Evolutionary conservation across 2,797 vertebrate genomes (phyloP).

Genomic region (Rhabdomys pumilio): DNA sequence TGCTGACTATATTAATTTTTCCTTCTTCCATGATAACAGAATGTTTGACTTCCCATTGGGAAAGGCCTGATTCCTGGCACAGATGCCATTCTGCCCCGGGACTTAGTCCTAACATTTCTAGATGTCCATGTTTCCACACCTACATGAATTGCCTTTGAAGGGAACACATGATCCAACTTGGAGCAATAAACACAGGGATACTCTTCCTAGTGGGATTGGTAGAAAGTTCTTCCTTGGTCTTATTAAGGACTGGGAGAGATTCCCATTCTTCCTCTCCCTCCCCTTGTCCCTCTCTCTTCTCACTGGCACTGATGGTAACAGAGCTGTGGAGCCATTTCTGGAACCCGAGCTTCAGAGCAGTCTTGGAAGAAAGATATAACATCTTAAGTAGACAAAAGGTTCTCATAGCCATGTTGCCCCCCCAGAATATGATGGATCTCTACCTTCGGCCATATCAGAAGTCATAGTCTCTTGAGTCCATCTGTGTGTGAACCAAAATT

Average conservation of each 20-base stretch:
- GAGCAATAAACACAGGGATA: background rate
- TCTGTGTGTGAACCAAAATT: background rate
- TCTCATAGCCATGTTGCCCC: background rate
- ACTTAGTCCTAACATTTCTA: background rate
- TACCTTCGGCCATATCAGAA: background rate
- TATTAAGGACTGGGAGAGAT: constrained; percentile 3
- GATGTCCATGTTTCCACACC: background rate
- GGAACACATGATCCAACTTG: background rate
- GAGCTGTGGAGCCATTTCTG: constrained; percentile 40
- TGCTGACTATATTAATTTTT: background rate
- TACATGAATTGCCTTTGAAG: background rate
- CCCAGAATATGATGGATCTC: background rate
- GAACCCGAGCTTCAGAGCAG: constrained; percentile 4
- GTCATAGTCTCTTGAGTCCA: background rate
- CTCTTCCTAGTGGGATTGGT: background rate
- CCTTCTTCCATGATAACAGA: background rate
- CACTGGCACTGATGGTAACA: background rate
- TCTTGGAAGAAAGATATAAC: constrained; percentile 20
- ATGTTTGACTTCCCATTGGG: background rate
- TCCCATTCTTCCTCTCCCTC: background rate
- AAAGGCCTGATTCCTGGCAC: background rate
- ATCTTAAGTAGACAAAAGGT: background rate
- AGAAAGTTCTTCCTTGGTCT: background rate
- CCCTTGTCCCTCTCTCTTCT: background rate
- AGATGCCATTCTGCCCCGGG: background rate